Evolutionary conservation across 1,140 invertebrate genomes (phyloP), one percentile per base, ranked within the genome.

Genomic region (Papilio helenus): DNA sequence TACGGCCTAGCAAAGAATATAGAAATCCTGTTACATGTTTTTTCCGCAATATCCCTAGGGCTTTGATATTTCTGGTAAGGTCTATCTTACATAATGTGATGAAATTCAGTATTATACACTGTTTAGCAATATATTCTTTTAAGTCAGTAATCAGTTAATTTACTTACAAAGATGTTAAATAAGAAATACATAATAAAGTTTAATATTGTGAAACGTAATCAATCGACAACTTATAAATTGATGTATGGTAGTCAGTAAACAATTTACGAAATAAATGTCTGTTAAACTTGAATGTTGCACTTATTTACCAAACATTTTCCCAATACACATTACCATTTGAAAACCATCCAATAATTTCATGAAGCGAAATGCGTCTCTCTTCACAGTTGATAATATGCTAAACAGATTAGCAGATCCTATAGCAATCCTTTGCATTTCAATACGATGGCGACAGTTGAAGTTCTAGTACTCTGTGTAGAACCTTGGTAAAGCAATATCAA

Each of bases 71-170:
- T 39, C 34, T 39, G 8, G 34, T 39, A 5, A 7, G 34, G 34
- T 49, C 42, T 51, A 12, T 61, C 49, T 12, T 42, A 42, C 10
- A 10, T 18, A 61, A 65, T 77, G 76, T 77, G 76, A 77, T 77
- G 51, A 42, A 77, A 51, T 65, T 42, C 76, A 77, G 76, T 77
- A 77, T 77, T 77, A 77, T 23, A 61, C 16, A 77, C 61, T 58
- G n/a, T 76, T 76, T 77, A 77, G 74, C 74, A 77, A 77, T 77
- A 65, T 77, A 39, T 61, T 77, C 39, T 74, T 26, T 20, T 26
- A 16, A 74, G 44, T 29, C 23, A 18, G 20, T 51, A 72, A 72
- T 74, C 72, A 14, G 23, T 68, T 68, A 68, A 3, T 68, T 29
- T 18, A 16, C 55, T 26, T 12, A 29, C 61, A 68, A 29, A 68